Conservation (phyloP, 1,140 invertebrate species). For the Adoxophyes honmai region DNA sequence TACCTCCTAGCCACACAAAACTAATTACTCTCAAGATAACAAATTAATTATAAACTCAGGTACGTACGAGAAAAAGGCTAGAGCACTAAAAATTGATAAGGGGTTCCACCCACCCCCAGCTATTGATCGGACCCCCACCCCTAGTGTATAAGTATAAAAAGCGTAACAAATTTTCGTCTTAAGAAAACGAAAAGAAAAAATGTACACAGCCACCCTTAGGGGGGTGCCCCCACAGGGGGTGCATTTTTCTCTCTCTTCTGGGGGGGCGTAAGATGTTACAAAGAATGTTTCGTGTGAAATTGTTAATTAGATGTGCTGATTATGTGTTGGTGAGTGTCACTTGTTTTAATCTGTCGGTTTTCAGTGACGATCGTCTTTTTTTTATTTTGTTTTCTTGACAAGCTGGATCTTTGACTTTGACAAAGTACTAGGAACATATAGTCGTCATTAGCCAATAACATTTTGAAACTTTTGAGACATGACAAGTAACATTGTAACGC, state of each 20-base stretch:
- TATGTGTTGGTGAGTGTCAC: too few species aligned
- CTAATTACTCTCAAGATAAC: slow-evolving; percentile 10
- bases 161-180: slow-evolving; percentile 77
- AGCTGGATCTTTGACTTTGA: too few species aligned
- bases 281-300: slow-evolving; percentile 62
- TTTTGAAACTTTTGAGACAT: too few species aligned
- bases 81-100: slow-evolving; percentile 73
- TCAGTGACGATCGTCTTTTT: too few species aligned
- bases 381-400: too few species aligned
- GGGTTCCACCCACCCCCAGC: slow-evolving; percentile 28
- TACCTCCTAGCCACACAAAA: too few species aligned
- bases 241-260: slow-evolving; percentile 58
- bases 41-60: slow-evolving; percentile 57
- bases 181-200: slow-evolving; percentile 77
- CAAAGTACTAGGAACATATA: too few species aligned
- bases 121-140: slow-evolving; percentile 62
- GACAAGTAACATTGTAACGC: too few species aligned
- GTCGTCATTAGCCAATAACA: too few species aligned
- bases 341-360: too few species aligned
- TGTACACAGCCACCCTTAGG: slow-evolving; percentile 68
- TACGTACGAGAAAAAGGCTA: slow-evolving; percentile 53
- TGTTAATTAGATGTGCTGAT: slow-evolving; percentile 69
- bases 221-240: slow-evolving; percentile 35
- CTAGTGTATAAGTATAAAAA: slow-evolving; percentile 71
- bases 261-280: slow-evolving; percentile 65